Conservation (phyloP, 2,113 vertebrate genomes). For the Mohoua ochrocephala region DNA sequence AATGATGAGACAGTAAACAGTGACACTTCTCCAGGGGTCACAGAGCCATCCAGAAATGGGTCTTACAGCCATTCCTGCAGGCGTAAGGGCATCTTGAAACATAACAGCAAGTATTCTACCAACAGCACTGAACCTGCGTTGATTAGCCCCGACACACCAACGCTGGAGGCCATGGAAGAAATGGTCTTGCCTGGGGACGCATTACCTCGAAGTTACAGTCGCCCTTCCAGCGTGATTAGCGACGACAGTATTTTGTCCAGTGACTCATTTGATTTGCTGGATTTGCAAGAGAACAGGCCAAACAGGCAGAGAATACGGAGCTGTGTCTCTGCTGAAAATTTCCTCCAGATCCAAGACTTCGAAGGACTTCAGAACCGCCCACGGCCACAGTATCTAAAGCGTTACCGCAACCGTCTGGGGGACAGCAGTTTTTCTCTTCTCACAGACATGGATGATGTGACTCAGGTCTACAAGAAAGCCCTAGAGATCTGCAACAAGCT, state of each 20-base stretch:
- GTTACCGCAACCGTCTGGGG: constrained; percentile 80
- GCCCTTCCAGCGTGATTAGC: constrained; percentile 86
- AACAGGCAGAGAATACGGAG: constrained; percentile 84
- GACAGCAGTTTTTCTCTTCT: constrained; percentile 97
- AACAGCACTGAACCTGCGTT: constrained; percentile 61
- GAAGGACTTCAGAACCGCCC: constrained; percentile 80
- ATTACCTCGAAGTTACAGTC: constrained; percentile 89
- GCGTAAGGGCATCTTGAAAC: constrained; percentile 93
- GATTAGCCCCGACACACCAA: constrained; percentile 61
- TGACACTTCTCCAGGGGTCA: constrained; percentile 54
- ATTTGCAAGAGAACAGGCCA: constrained; percentile 80
- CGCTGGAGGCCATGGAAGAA: constrained; percentile 74
- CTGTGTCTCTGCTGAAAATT: constrained; percentile 88
- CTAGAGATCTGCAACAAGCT: constrained; percentile 93
- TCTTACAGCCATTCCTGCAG: constrained; percentile 75
- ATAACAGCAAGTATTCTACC: constrained; percentile 89
- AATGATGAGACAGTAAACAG: constrained; percentile 49
- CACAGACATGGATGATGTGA: constrained; percentile 90
- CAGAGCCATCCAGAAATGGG: constrained; percentile 64
- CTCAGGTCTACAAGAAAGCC: constrained; percentile 98
- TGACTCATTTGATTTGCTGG: constrained; percentile 82
- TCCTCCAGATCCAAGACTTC: constrained; percentile 87
- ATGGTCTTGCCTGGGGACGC: constrained; percentile 68
- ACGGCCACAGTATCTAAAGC: constrained; percentile 82
- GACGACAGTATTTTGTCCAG: constrained; percentile 87